Evolutionary conservation across 2,113 vertebrate genomes (phyloP), one percentile per base, ranked within the genome.

Genomic region (Tragelaphus strepsiceros): DNA sequence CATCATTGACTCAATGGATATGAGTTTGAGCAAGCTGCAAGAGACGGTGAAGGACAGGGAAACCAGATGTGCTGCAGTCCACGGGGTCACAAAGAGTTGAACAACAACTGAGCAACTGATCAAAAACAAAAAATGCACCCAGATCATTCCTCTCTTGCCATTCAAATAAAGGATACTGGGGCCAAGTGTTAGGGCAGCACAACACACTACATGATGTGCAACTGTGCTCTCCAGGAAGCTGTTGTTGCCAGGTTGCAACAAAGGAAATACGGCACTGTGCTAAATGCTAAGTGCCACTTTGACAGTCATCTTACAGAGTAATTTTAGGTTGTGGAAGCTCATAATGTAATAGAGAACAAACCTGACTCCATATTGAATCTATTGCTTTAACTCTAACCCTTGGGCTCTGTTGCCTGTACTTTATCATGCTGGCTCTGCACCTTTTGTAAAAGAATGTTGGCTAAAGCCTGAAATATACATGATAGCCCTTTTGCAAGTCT

Each of bases 21-120:
- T 35, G 67, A 71, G 67, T 35, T 71, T 71, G 67, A 39, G n/a
- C 19, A 39, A 39, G n/a, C 10, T 71, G 19, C 67, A 22, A 5
- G 67, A 39, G 67, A 71, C 6, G 10, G 10, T 22, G 1, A 71
- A 71, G n/a, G 67, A 39, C n/a, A 71, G 10, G 9, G 19, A 22
- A 39, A 39, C n/a, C 2, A 0, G n/a, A 12, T 6, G 19, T 39
- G n/a, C n/a, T 71, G n/a, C n/a, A 71, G 17, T 39, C 64, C n/a
- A 21, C 0, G 0, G 64, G 64, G 64, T 35, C 64, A 39, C 67
- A 71, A 39, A 39, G 67, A 71, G 67, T 39, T 71, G 67, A 19
- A 71, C n/a, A 71, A 35, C 19, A 71, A 12, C 64, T 71, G 17
- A 71, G n/a, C 4, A 10, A 39, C n/a, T 71, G 19, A 71, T 2